Conservation (phyloP, 2,888 invertebrate species). For the Chorisops tibialis region DNA sequence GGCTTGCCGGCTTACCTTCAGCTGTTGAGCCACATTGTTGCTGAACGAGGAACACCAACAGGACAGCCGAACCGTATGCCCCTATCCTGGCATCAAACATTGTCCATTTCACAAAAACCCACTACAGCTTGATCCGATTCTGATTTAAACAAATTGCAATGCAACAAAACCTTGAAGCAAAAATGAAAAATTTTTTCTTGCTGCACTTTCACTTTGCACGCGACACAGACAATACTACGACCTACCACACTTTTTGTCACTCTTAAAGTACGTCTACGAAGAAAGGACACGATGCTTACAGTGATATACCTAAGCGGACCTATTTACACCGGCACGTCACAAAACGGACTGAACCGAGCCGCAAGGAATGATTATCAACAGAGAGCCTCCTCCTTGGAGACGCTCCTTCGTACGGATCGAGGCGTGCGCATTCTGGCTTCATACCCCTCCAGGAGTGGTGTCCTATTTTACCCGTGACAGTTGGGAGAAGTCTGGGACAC, state of each 20-base stretch:
- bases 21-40: conserved; percentile 24
- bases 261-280: neutral
- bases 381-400: neutral
- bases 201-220: neutral
- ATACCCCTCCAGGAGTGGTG: neutral
- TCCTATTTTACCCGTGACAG: neutral
- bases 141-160: no score
- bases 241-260: neutral
- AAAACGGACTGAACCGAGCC: conserved; percentile 21
- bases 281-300: no score
- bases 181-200: neutral
- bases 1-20: conserved; percentile 26
- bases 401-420: no score
- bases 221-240: neutral
- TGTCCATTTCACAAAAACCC: conserved; percentile 40
- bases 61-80: conserved; percentile 39
- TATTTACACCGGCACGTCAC: conserved; percentile 23
- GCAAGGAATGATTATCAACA: conserved; percentile 20
- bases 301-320: no score
- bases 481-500: conserved; percentile 17
- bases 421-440: conserved; percentile 16
- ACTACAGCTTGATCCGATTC: conserved; percentile 2
- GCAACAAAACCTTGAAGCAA: neutral
- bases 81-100: conserved; percentile 42
- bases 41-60: conserved; percentile 33